Base-by-base conservation (phyloP, 2,797 vertebrate genomes). In the Natrix natrix region DNA sequence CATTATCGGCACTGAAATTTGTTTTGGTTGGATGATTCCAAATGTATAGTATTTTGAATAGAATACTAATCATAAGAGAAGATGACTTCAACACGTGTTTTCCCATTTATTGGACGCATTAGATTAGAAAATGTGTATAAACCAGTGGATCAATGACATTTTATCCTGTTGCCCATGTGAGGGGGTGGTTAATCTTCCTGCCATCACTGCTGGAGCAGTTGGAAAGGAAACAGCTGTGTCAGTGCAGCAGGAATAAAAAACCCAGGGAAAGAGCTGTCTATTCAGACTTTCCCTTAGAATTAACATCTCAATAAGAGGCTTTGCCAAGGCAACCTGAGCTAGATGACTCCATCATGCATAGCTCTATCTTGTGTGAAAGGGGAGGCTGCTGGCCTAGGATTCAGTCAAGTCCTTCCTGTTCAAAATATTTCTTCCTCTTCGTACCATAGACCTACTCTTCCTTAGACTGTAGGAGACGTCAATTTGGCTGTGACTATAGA, bases 251-350 rank as follows among this genome's bases (percentile, higher is more conserved):
- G 91, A 96, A 96, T 95, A 95, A 93, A 95, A 96, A 96, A 94
- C 95, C 1, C 66, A 91, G 24, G 16, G 57, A 89, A 94, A 95
- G 93, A 96, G 95, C 96, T 96, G 95, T 88, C 87, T 96, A 93
- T 95, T 93, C 94, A 95, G 92, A 59, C 87, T 97, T 96, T 92
- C 91, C 93, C 94, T 95, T 93, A 94, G 96, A 48, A 96, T 96
- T 97, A 97, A 94, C 94, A 86, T 96, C 95, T 97, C 97, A 96
- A 95, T 95, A 95, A 93, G 94, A 96, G 95, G 93, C 93, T 93
- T 94, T 94, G 94, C 95, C 95, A 95, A 92, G 95, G 96, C 95
- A 96, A 96, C 95, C 95, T 96, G 94, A 96, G 95, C 95, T 96
- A 94, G 94, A 96, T 95, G 78, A 94, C 95, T 94, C 94, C 59